These are phyloP conservation scores for Scaptomyza polygonia DNA, from an alignment of 2,888 invertebrate genomes.

Conservation along the genomic window DNA sequence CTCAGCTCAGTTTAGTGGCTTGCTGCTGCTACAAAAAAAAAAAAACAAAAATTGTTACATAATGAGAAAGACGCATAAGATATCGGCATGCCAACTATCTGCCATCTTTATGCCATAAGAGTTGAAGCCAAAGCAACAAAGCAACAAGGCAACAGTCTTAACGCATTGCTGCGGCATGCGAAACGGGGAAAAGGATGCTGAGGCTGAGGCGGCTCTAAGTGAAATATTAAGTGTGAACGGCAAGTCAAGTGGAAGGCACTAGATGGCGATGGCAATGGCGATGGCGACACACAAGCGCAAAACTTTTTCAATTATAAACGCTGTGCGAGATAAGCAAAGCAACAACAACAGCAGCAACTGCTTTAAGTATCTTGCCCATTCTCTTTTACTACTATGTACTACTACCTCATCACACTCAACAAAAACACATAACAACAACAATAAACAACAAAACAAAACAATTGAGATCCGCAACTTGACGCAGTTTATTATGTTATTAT, in stretches of 20 bases:
- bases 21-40: not conserved
- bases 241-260: constrained; percentile 49
- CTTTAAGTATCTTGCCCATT: constrained; percentile 21
- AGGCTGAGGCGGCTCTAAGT: constrained; percentile 29
- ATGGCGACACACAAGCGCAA: constrained; percentile 54
- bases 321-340: constrained; percentile 56
- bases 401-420: constrained; percentile 6
- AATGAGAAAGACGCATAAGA: not conserved
- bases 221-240: constrained; percentile 66
- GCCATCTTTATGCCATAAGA: constrained; percentile 21
- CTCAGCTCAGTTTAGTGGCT: not conserved
- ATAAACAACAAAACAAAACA: constrained; percentile 4
- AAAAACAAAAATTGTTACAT: not conserved
- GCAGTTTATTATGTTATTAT: constrained; percentile 50
- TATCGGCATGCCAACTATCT: constrained; percentile 6
- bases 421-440: constrained; percentile 6
- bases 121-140: constrained; percentile 26
- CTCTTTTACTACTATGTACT: too few relatives aligned
- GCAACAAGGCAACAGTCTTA: constrained; percentile 25
- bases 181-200: not conserved
- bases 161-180: not conserved
- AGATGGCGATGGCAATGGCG: constrained; percentile 8
- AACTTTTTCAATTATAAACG: constrained; percentile 74
- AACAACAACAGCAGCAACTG: constrained; percentile 20
- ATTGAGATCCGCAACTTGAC: constrained; percentile 35